Conservation (phyloP, 2,113 vertebrate genomes). For the Prinia subflava region DNA sequence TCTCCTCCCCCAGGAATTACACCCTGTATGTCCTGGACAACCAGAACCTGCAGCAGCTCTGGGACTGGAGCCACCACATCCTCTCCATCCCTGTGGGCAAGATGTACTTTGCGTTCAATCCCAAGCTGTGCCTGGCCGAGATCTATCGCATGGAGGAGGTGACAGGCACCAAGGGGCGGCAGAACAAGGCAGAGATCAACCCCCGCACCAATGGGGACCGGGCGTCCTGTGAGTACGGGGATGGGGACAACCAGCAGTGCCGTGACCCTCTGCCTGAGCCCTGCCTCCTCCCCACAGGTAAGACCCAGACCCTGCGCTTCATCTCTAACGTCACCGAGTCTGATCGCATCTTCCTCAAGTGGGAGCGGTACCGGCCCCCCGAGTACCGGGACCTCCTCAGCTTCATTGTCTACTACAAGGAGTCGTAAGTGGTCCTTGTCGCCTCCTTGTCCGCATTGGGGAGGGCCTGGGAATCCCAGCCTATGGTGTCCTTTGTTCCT, state of each 20-base stretch:
- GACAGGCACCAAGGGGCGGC: slow-evolving; percentile 77
- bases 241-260: fast-evolving
- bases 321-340: slow-evolving; percentile 73
- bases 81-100: slow-evolving; percentile 77
- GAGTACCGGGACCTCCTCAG: slow-evolving; percentile 78
- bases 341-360: slow-evolving; percentile 75
- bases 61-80: slow-evolving; percentile 71
- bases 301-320: slow-evolving; percentile 76
- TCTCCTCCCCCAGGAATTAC: slow-evolving; percentile 70
- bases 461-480: background rate
- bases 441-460: fast-evolving
- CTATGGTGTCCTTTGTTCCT: background rate
- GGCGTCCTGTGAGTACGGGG: slow-evolving; percentile 69
- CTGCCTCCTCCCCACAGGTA: slow-evolving; percentile 38
- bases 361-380: slow-evolving; percentile 76
- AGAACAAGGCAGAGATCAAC: slow-evolving; percentile 83
- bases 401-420: slow-evolving; percentile 83
- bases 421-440: slow-evolving; percentile 70
- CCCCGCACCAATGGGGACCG: slow-evolving; percentile 81
- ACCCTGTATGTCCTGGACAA: slow-evolving; percentile 81
- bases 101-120: slow-evolving; percentile 83
- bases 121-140: slow-evolving; percentile 78
- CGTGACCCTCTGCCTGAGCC: fast-evolving
- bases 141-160: slow-evolving; percentile 78
- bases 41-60: slow-evolving; percentile 80